Evolutionary conservation across 2,797 vertebrate species (phyloP), one percentile per base, ranked within the genome.

Genomic region (Megalops cyprinoides): DNA sequence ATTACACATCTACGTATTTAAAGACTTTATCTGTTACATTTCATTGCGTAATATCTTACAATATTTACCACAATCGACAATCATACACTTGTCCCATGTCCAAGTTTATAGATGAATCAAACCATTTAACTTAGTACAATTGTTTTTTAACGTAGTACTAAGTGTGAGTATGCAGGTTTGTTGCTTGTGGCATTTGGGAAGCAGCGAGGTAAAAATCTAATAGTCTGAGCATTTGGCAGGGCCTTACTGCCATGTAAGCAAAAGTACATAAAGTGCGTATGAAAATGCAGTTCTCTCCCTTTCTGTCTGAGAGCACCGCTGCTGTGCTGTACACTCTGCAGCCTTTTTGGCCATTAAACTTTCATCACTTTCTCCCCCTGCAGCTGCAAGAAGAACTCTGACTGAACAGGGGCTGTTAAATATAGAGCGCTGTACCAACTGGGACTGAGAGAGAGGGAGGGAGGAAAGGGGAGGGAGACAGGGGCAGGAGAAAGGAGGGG

Each of bases 371-470:
- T 91, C 89, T 91, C 93, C 90, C 91, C 88, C 85, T 81, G 89
- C 90, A 93, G 90, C 91, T 92, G 89, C 90, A 92, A 92, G 92
- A 93, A 93, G 92, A 94, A 94, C 93, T 94, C 86, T 58, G 87
- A 87, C 90, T 92, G 92, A 92, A 91, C 90, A 91, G 89, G 84
- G 86, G 86, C 80, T 92, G 92, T 93, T 94, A 94, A 93, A 95
- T 93, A 94, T 94, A 93, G 91, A 93, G 90, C n/a, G n/a, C 90
- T 90, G 86, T 81, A 80, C 51, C 85, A 86, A 90, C 88, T 88
- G 74, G 49, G 79, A 67, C 37, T 51, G 67, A 44, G 20, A 23
- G 58, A 48, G 79, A 74, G 74, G 48, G 44, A 65, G 69, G 53
- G 48, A 25, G 28, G 62, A 37, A 82, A 53, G 34, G 67, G 46